Conservation (phyloP, 2,797 vertebrate genomes). For the Premnoplex brunnescens region DNA sequence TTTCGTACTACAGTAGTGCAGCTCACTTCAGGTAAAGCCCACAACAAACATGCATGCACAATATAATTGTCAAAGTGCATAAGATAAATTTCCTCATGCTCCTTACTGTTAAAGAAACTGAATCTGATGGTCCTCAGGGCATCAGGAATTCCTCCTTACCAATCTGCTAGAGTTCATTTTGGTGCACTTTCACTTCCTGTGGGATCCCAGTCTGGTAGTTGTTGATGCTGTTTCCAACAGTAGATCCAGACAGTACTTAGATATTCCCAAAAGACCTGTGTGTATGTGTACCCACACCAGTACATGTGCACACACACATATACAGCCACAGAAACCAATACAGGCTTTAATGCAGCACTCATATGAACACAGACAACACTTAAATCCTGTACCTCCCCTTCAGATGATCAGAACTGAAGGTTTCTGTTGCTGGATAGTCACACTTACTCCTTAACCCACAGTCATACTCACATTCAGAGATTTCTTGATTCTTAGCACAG, state of each 20-base stretch:
- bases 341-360: not conserved
- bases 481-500: not conserved
- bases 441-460: not conserved
- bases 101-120: not conserved
- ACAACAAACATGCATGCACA: not conserved
- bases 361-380: not conserved
- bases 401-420: not conserved
- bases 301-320: too few relatives aligned
- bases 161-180: accelerated
- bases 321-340: not conserved
- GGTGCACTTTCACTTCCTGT: not conserved
- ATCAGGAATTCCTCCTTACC: not conserved
- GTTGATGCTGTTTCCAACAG: not conserved
- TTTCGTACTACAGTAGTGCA: not conserved
- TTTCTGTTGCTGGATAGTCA: not conserved
- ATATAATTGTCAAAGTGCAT: not conserved
- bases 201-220: not conserved
- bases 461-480: not conserved
- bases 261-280: not conserved
- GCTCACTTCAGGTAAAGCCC: not conserved
- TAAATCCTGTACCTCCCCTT: not conserved
- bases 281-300: accelerated
- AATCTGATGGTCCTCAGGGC: not conserved
- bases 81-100: not conserved
- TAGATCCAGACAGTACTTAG: not conserved